Conservation (phyloP, 2,113 vertebrate species). For the Rhodinocichla rosea region DNA sequence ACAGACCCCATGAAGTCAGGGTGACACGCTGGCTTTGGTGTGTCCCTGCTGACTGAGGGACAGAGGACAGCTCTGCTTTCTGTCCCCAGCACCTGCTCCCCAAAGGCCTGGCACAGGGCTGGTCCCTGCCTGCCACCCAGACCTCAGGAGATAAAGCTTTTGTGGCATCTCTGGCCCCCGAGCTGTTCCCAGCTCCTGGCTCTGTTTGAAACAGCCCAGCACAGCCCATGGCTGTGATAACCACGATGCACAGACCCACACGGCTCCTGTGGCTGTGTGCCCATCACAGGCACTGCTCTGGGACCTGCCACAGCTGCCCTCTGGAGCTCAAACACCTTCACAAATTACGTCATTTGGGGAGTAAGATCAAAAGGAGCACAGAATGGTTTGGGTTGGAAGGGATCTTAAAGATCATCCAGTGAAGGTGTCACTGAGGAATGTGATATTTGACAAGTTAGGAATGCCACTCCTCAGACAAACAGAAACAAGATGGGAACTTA, state of each 20-base stretch:
- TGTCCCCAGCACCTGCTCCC: neutral
- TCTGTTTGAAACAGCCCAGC: neutral
- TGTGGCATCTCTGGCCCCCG: neutral
- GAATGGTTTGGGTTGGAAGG: neutral
- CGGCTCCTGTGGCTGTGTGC: neutral
- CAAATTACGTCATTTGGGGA: neutral
- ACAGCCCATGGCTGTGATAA: neutral
- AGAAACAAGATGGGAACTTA: neutral
- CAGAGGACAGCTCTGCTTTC: neutral
- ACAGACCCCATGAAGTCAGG: neutral
- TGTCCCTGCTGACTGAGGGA: neutral
- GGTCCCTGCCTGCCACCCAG: neutral
- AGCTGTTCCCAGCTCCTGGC: neutral
- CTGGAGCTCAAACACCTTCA: neutral
- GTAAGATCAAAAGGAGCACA: neutral
- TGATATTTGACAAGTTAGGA: neutral
- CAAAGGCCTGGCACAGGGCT: neutral
- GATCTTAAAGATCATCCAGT: neutral
- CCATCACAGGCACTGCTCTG: neutral
- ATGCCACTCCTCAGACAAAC: neutral
- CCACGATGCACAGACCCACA: neutral
- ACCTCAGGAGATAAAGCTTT: neutral
- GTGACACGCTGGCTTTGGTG: neutral
- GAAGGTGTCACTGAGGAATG: neutral
- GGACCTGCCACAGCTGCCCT: neutral